Evolutionary conservation across 2,113 vertebrate species (phyloP), one percentile per base, ranked within the genome.

Genomic region (Columbina picui): DNA sequence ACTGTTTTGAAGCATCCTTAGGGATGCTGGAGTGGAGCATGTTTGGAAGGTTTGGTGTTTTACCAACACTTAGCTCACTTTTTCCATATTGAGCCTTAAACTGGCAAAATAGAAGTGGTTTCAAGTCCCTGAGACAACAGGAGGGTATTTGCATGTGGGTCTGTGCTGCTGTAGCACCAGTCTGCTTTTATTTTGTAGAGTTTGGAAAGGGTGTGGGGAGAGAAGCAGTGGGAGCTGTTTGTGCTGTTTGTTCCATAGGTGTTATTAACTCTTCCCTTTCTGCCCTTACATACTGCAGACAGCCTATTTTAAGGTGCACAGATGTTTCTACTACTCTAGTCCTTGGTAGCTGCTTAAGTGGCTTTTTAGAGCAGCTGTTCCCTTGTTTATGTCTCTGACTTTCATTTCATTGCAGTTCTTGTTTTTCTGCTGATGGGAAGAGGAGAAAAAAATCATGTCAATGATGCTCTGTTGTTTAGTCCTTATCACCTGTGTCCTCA

Each of bases 281-380:
- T 85, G 55, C 68, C 75, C 19, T 74, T 81, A 41, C 14, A 17
- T 6, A 0, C 47, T 87, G 78, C 79, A 85, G 78, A 86, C 64
- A 84, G 85, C 64, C 89, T 93, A 88, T 95, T 96, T 95, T 94
- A 94, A 86, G 93, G 90, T 91, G 71, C 80, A 50, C 90, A 95
- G 96, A 78, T 97, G 92, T 96, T 91, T 93, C 92, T 93, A 21
- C 73, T 67, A 21, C 68, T 94, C 76, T 60, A 78, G 83, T 77
- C 68, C 25, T 92, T 82, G 34, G 26, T 90, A 75, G 74, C 49
- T 94, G 68, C 57, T 90, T 76, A 90, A 95, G 87, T 94, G 73
- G 79, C 79, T 95, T 85, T 63, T 91, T 61, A 71, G 76, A 89
- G 73, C 90, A 96, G 92, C 88, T 96, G 85, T 93, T 96, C 68